These are phyloP conservation scores for Choristoneura fumiferana DNA, from an alignment of 1,140 invertebrate species.

Conservation along the genomic window DNA sequence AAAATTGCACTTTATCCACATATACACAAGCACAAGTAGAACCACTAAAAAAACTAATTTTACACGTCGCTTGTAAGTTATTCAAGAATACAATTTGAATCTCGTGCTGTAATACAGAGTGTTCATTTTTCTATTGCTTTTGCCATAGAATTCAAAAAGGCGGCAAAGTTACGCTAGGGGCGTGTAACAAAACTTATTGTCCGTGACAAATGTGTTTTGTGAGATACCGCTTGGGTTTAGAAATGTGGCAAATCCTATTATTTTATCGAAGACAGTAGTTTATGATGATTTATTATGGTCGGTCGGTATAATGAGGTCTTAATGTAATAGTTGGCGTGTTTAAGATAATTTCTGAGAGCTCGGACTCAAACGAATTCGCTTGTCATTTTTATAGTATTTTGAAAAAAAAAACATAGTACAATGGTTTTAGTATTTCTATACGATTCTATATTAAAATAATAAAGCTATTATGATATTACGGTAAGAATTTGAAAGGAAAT, in stretches of 20 bases:
- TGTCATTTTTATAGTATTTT: no score
- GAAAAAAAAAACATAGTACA: no score
- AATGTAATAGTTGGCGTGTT: neutral
- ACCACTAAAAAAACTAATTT: no score
- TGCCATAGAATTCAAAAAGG: neutral
- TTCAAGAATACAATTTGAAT: no score
- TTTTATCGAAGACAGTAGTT: conserved; percentile 15
- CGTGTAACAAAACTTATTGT: conserved; percentile 9
- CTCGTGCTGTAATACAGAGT: no score
- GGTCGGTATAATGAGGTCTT: conserved; percentile 1
- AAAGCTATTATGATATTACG: no score
- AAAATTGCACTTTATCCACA: neutral
- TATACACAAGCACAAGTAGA: neutral
- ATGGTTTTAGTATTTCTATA: no score
- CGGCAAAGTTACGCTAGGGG: conserved; percentile 4
- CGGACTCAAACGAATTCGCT: no score
- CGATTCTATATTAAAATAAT: no score
- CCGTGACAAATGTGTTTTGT: conserved; percentile 17
- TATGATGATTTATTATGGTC: conserved; percentile 14
- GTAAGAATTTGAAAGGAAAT: no score
- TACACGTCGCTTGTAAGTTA: no score
- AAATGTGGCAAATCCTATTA: conserved; percentile 18
- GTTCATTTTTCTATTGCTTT: neutral
- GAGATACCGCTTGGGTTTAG: conserved; percentile 14
- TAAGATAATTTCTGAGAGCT: no score